Conservation (phyloP, 2,113 vertebrate genomes). For the Oreocharis arfaki region DNA sequence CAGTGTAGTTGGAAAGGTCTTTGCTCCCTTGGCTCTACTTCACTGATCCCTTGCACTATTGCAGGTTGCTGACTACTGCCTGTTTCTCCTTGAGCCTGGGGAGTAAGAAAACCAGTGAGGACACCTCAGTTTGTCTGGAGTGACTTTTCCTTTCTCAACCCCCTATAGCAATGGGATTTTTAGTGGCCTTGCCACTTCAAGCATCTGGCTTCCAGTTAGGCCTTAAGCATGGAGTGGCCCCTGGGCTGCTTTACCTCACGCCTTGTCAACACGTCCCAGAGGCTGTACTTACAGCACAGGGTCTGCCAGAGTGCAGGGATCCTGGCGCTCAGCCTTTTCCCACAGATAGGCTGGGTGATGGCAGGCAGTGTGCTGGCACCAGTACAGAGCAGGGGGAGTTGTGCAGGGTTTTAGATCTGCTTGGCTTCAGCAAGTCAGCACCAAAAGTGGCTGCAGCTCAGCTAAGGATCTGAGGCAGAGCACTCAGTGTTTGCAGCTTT, state of each 20-base stretch:
- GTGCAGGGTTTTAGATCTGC: neutral
- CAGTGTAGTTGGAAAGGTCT: neutral
- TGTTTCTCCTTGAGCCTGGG: neutral
- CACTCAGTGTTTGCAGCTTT: neutral
- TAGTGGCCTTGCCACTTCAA: neutral
- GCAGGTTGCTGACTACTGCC: neutral
- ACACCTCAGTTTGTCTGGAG: neutral
- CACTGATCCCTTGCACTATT: neutral
- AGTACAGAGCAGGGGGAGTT: neutral
- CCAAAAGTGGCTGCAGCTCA: neutral
- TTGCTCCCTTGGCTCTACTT: neutral
- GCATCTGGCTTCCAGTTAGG: neutral
- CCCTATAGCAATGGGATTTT: neutral
- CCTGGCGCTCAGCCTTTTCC: conserved; percentile 18
- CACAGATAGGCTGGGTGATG: conserved; percentile 1
- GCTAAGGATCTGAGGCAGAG: neutral
- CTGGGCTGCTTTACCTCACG: neutral
- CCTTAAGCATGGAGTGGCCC: neutral
- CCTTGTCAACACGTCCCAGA: neutral
- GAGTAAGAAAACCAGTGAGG: neutral
- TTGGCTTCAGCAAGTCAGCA: neutral
- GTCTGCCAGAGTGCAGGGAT: conserved; percentile 33
- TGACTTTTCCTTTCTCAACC: neutral
- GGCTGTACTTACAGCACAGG: neutral
- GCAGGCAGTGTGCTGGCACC: neutral